These are phyloP conservation scores for Conus canariensis DNA, from an alignment of 2,888 invertebrate genomes.

Conservation along the genomic window DNA sequence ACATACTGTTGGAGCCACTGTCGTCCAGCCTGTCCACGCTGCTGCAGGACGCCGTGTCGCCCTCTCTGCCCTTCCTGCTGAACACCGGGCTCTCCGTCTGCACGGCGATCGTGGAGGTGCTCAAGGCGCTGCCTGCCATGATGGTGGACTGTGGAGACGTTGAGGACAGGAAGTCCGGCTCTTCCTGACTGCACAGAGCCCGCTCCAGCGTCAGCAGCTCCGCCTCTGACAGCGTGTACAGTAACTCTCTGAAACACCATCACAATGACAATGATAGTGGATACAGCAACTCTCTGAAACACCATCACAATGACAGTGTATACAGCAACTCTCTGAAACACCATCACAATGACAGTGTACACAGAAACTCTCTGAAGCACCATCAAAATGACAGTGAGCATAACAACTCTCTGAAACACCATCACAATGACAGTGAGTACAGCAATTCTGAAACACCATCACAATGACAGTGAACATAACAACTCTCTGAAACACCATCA, in stretches of 20 bases:
- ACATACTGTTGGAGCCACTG: background rate
- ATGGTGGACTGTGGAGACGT: background rate
- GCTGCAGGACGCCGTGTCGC: constrained; percentile 9
- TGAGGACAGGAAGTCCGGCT: constrained; percentile 58
- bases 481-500: too few relatives aligned
- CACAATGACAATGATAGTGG: too few relatives aligned
- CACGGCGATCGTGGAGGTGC: constrained; percentile 31
- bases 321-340: too few relatives aligned
- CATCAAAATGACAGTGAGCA: too few relatives aligned
- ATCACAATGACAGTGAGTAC: too few relatives aligned
- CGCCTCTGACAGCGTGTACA: constrained; percentile 91
- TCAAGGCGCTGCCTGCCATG: background rate
- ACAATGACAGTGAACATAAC: too few relatives aligned
- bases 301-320: too few relatives aligned
- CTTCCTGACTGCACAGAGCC: constrained; percentile 92
- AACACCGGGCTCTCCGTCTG: constrained; percentile 32
- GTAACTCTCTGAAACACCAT: constrained; percentile 83
- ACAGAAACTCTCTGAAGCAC: too few relatives aligned
- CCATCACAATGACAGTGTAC: too few relatives aligned
- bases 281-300: too few relatives aligned
- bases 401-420: too few relatives aligned
- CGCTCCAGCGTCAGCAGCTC: constrained; percentile 93
- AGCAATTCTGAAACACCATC: too few relatives aligned
- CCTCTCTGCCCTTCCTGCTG: background rate
- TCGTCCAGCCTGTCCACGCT: background rate